Evolutionary conservation across 2,888 invertebrate species (phyloP), one percentile per base, ranked within the genome.

Genomic region (Standfussiana lucernea): DNA sequence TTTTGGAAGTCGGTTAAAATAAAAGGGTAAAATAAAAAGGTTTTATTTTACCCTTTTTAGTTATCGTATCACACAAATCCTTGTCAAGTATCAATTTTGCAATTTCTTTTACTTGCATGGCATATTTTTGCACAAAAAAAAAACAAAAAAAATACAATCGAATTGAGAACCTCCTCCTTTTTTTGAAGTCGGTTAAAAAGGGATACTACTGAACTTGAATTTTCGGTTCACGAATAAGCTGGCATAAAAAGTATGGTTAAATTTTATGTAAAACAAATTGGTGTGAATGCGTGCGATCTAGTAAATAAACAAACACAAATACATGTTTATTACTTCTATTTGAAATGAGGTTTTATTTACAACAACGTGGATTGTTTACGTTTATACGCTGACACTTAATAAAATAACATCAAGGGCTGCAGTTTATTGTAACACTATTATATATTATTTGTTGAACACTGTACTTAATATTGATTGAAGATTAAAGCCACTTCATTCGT

Each of bases 321-420:
- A 35, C 40, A 32, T 37, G 42, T 72, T 72, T 72, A 47, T 75
- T 56, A 21, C 35, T 21, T 35, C 32, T 28, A 53, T 59, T 79
- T 72, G 18, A 59, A 80, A 24, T 61, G 28, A 47, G 13, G 35
- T 45, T 37, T 72, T 72, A 75, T 70, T 73, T 75, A 71, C 81
- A 71, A 75, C 28, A 64, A n/a, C 21, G 10, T 67, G 2, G 7
- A 86, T 80, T 85, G 86, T 81, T 86, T 80, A 85, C 83, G 65
- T 70, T 64, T 62, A 62, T 47, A 11, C 21, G n/a, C 32, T 53
- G 35, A 71, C 42, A 83, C 84, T 83, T 50, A 37, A 71, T 24
- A 28, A 35, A 86, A 83, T 86, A 72, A 72, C 79, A 86, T 81
- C 81, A 86, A 81, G 84, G 86, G 40, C 84, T 66, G 59, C 8